A percentile compares a stretch with the other conserved stretches of the same genome.
phyloP scores from a whole-genome alignment of 2,888 invertebrate genomes.

The Idaea straminata region DNA sequence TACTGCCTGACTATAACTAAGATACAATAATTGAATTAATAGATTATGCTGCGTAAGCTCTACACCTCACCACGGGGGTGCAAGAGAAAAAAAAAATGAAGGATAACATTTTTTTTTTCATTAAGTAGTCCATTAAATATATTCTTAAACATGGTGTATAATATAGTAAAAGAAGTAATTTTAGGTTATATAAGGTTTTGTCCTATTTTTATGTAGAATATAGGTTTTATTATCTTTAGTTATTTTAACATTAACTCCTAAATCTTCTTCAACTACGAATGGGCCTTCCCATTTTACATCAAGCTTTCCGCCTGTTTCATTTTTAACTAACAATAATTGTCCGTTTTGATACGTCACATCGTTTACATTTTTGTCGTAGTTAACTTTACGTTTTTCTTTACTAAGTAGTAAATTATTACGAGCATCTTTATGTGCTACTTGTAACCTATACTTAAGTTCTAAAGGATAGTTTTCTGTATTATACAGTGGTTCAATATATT shows the following conservation, averaged over 20 bases:
- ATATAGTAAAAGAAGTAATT: too few species aligned
- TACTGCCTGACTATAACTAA: too few species aligned
- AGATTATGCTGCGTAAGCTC: too few species aligned
- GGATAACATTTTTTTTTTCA: too few species aligned
- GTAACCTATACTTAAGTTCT: slow-evolving; percentile 23
- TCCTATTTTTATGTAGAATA: slow-evolving; percentile 6
- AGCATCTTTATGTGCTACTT: slow-evolving; percentile 12
- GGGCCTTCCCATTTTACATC: background rate
- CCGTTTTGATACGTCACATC: background rate
- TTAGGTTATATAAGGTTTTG: slow-evolving; percentile 3
- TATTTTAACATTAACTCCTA: slow-evolving; percentile 3
- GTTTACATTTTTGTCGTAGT: background rate
- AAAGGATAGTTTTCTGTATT: slow-evolving; percentile 18
- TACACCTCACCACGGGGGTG: too few species aligned
- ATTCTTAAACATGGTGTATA: too few species aligned
- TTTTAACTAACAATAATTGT: too few species aligned
- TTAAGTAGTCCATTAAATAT: too few species aligned
- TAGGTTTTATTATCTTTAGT: background rate
- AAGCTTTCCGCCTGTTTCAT: background rate
- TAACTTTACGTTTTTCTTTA: background rate
- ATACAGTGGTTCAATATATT: slow-evolving; percentile 21
- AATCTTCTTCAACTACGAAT: background rate
- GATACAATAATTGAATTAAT: too few species aligned
- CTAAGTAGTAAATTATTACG: background rate
- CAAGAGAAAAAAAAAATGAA: too few species aligned